Evolutionary conservation across 1,140 invertebrate species (phyloP), one percentile per base, ranked within the genome.

Genomic region (Caerostris extrusa): DNA sequence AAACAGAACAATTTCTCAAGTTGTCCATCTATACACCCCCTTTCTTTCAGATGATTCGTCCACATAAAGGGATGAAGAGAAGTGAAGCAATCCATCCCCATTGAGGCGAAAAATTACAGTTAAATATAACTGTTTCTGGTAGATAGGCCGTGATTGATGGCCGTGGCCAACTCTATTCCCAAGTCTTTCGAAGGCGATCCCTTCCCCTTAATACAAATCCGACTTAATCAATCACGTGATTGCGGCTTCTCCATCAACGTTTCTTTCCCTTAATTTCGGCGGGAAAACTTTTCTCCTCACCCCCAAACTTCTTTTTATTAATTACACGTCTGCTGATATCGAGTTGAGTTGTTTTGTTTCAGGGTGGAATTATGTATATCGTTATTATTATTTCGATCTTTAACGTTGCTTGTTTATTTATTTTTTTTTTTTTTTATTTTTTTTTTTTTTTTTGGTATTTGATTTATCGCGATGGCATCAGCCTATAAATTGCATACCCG

Each of bases 151-250:
- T 88, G 58, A 88, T 88, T 61, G 61, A 88, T 88, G 61, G 19
- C 86, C 19, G n/a, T 34, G 34, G 14, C 56, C 12, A 83, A 58
- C 71, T 77, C 71, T 85, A 57, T 85, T 85, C 83, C 57, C 7
- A 85, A 60, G 57, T 85, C 83, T 85, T 34, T 60, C 56, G 55
- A 85, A 88, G 61, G 64, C 86, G 64, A 88, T 88, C 86, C 86
- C 53, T 5, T 64, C 34, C 60, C 61, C 61, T 88, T 88, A 88
- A 88, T 88, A 58, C 86, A 53, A 88, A 88, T 64, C 34, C 58
- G 60, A 53, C 86, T 88, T 88, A 88, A 88, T 88, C 86, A 88
- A 88, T 88, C 86, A 88, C 58, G n/a, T 34, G 86, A 88, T 88
- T 88, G 83, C 83, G 57, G 57, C 83, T 60, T 58, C 55, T 57